phyloP scores from a whole-genome alignment of 2,797 vertebrate genomes.

The Acrossocheilus fasciatus region DNA sequence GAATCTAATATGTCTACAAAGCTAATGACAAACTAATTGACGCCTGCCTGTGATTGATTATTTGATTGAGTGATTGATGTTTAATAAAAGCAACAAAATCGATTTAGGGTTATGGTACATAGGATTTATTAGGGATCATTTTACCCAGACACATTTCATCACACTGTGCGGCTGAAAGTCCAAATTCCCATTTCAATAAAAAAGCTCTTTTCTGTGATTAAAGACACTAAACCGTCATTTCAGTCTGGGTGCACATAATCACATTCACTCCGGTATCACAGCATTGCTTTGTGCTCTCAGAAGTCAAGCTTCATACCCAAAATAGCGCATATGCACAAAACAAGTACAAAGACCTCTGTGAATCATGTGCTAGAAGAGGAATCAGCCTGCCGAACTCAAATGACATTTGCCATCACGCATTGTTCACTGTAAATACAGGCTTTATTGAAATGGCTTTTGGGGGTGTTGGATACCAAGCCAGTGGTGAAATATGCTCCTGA shows the following conservation, averaged over 20 bases:
- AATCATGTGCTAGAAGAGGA: conserved; percentile 50
- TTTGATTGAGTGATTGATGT: background rate
- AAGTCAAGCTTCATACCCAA: conserved; percentile 29
- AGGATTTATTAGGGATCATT: conserved; percentile 17
- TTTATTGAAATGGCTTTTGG: conserved; percentile 60
- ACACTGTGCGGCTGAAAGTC: background rate
- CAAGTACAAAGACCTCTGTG: conserved; percentile 39
- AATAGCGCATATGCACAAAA: conserved; percentile 39
- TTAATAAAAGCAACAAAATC: background rate
- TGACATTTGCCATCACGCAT: conserved; percentile 49
- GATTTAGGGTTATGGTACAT: background rate
- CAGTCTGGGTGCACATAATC: background rate
- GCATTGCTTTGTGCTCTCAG: background rate
- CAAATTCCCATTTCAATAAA: conserved; percentile 35
- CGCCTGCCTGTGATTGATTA: background rate
- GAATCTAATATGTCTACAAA: background rate
- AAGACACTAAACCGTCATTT: conserved; percentile 13
- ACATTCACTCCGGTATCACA: conserved; percentile 12
- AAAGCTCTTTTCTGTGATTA: conserved; percentile 10
- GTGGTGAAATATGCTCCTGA: conserved; percentile 61
- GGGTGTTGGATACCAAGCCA: conserved; percentile 51
- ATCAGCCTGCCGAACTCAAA: conserved; percentile 30
- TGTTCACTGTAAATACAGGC: conserved; percentile 59
- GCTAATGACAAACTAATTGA: conserved; percentile 19
- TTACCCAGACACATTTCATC: conserved; percentile 7